Evolutionary conservation across 1,140 invertebrate genomes (phyloP), one percentile per base, ranked within the genome.

Genomic region (Homarus americanus): DNA sequence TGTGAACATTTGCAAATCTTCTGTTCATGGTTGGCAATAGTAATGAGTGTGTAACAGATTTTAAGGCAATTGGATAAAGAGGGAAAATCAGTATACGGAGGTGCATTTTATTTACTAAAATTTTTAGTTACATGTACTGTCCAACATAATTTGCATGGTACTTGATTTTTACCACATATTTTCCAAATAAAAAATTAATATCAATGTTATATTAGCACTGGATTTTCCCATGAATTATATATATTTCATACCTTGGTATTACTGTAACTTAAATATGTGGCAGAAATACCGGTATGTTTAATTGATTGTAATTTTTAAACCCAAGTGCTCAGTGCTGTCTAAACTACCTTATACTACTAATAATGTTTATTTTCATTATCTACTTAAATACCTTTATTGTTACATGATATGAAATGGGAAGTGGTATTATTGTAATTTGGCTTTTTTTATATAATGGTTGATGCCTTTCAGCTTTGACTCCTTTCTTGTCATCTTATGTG

Each of bases 381-480:
- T 3, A 58, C 1, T 4, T 58, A 1, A 58, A 58, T 1, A 58
- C 53, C 53, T 58, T 0, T 20, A 20, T 58, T 58, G 20, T 20
- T 49, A 1, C 24, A 20, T 24, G 17, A 15, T 20, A 69, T 69
- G 12, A 69, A 34, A 12, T 69, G n/a, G 12, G n/a, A 69, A 24
- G 24, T 63, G 58, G 9, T 69, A 28, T 32, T 32, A 28, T 2
- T 66, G n/a, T 66, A 28, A 66, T 32, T 32, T 66, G 63, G 17
- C 53, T 63, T 63, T 5, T 17, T 40, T 28, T 58, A 58, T n/a
- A n/a, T n/a, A n/a, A n/a, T 49, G 40, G 76, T 24, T 44, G 17
- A 24, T 32, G 63, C 63, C 28, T 69, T 69, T 69, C 63, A 69
- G 63, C 63, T 69, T 69, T 69, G 63, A 69, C 63, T 32, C 76